Base-by-base conservation (phyloP, 2,888 invertebrate species). In the Callimorpha dominula region DNA sequence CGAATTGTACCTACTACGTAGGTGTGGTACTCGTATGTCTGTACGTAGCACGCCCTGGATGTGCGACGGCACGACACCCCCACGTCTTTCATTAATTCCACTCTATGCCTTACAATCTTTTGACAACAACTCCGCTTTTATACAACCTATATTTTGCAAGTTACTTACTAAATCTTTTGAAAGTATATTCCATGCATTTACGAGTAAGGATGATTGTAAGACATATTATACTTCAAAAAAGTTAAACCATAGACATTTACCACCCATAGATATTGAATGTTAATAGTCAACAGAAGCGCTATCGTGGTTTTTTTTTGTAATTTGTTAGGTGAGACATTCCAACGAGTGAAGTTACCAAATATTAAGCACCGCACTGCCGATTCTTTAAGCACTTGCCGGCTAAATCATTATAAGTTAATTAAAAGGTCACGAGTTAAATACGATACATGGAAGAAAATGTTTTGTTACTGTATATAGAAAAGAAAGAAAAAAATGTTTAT, bases 41-140 rank as follows among this genome's bases (percentile, higher is more conserved):
- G 20, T 57, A n/a, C 20, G 9, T 12, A 14, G 31, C 1, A 20
- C 12, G 60, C 60, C 31, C 60, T 14, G 12, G 6, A 31, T 60
- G 31, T 14, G 60, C 60, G 6, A 31, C 60, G 77, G 68, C 77
- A 74, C 75, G 76, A 73, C 66, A 78, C 78, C 69, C 73, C 80
- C 74, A 71, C 72, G 80, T 78, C 72, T 81, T 80, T 81, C 85
- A 80, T 78, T 81, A 73, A 60, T 60, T 31, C 31, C 73, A 66
- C 76, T 79, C 73, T 68, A 69, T 80, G 76, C 80, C 76, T 78
- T 79, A 70, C 68, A 78, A 67, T 81, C 79, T 72, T 83, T 84
- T 82, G 77, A 82, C 75, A 64, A 63, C 65, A 69, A 63, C 73
- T 72, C 42, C 69, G 70, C 71, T 73, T 82, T 67, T 71, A 71